A percentile compares a stretch with the other conserved stretches of the same genome.
These are phyloP conservation scores for Corythaixoides concolor DNA, from an alignment of 2,113 vertebrate species.

Conservation along the genomic window DNA sequence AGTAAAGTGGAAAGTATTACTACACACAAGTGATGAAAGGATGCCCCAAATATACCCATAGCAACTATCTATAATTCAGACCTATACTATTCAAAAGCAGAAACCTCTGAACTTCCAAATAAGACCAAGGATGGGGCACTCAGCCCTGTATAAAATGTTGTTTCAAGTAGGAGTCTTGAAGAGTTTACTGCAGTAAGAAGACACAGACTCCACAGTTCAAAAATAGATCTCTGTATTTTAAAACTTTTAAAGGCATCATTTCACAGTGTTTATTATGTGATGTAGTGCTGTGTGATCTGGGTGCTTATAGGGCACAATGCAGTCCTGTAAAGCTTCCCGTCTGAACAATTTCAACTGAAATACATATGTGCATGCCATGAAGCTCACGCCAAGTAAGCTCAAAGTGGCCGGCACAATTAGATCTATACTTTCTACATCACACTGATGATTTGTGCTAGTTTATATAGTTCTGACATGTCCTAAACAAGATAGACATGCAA, in stretches of 20 bases:
- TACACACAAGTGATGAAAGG: background rate
- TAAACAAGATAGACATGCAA: background rate
- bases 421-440: background rate
- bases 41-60: background rate
- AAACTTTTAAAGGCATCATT: background rate
- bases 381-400: background rate
- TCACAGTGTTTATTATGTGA: background rate
- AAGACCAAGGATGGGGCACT: background rate
- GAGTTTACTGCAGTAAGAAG: background rate
- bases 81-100: background rate
- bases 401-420: background rate
- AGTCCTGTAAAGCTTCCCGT: background rate
- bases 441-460: background rate
- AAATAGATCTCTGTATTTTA: background rate
- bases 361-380: background rate
- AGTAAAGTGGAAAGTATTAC: background rate
- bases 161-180: background rate
- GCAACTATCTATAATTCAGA: background rate
- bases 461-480: background rate
- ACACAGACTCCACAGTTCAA: background rate
- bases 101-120: background rate
- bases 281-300: background rate
- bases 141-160: background rate
- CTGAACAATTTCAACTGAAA: constrained; percentile 8
- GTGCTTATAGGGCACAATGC: background rate